phyloP scores from a whole-genome alignment of 2,113 vertebrate genomes.

The Leptodactylus fuscus region DNA sequence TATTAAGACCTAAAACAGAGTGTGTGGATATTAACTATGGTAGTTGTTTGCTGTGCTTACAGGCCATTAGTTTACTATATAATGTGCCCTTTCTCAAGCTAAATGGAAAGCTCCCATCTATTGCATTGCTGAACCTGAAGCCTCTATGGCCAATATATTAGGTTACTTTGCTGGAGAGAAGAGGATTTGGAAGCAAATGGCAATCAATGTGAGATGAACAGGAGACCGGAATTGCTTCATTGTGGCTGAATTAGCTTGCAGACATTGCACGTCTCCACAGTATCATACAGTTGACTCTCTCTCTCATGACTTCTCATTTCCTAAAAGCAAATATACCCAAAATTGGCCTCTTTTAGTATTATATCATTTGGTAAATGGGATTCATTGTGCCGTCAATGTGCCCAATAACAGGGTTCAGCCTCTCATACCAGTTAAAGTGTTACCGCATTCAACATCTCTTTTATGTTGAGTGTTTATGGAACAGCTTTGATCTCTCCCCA shows the following conservation, averaged over 20 bases:
- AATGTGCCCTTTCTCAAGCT: neutral
- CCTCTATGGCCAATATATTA: neutral
- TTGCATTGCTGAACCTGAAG: neutral
- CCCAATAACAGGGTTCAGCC: slow-evolving; percentile 12
- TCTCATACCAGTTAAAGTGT: slow-evolving; percentile 24
- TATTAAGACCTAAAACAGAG: too few relatives aligned
- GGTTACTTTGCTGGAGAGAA: slow-evolving; percentile 23
- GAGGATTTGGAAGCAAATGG: slow-evolving; percentile 15
- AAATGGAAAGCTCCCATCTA: neutral
- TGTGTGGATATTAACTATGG: too few relatives aligned
- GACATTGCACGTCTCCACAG: slow-evolving; percentile 22
- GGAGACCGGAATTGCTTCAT: slow-evolving; percentile 5
- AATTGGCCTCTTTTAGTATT: neutral
- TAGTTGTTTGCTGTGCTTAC: neutral
- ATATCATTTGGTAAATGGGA: slow-evolving; percentile 35
- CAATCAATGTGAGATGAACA: slow-evolving; percentile 28
- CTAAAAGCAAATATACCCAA: slow-evolving; percentile 32
- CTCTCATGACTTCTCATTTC: slow-evolving; percentile 26
- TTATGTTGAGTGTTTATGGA: slow-evolving; percentile 17
- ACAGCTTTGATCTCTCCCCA: neutral
- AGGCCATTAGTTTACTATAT: neutral
- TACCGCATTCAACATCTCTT: slow-evolving; percentile 18
- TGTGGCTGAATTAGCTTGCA: slow-evolving; percentile 16
- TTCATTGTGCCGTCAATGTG: neutral
- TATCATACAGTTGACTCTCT: slow-evolving; percentile 25